Evolutionary conservation across 92 coral and sea anemone species (phyloP).

Genomic region (Phenganax marumi): DNA sequence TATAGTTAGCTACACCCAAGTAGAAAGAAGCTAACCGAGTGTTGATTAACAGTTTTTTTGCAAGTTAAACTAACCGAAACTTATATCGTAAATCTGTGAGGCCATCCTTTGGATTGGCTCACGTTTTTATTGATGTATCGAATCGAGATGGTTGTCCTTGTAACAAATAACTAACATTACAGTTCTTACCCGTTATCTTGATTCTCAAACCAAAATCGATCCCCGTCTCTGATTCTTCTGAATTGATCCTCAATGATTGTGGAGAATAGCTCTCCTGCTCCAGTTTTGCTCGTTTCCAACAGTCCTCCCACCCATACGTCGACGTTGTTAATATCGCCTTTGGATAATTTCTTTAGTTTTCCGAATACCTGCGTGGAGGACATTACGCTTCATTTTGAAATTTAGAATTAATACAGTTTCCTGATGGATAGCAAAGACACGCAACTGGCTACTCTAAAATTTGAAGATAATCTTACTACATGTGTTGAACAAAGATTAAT

Average conservation of each 20-base stretch:
- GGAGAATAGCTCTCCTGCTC: constrained; percentile 24
- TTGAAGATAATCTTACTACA: too few relatives aligned
- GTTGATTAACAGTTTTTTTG: too few relatives aligned
- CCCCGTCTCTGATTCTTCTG: constrained; percentile 24
- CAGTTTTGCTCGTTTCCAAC: constrained; percentile 18
- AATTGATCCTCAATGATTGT: constrained; percentile 33
- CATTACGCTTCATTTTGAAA: not conserved
- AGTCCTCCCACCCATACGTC: constrained; percentile 41
- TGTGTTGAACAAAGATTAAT: too few relatives aligned
- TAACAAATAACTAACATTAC: too few relatives aligned
- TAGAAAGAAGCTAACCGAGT: too few relatives aligned
- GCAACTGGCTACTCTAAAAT: not conserved
- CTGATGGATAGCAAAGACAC: not conserved
- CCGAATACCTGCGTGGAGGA: not conserved
- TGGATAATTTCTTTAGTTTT: not conserved
- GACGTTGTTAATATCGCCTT: constrained; percentile 17
- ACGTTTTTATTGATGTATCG: too few relatives aligned
- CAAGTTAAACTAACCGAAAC: too few relatives aligned
- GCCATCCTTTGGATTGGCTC: too few relatives aligned
- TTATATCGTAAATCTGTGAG: too few relatives aligned
- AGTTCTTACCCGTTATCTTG: constrained; percentile 10
- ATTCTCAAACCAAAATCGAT: constrained; percentile 40
- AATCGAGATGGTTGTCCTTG: too few relatives aligned
- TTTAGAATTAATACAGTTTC: too few relatives aligned
- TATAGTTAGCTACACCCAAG: too few relatives aligned